Conservation (phyloP, 2,888 invertebrate genomes). For the Caenorhabditis drosophilae region DNA sequence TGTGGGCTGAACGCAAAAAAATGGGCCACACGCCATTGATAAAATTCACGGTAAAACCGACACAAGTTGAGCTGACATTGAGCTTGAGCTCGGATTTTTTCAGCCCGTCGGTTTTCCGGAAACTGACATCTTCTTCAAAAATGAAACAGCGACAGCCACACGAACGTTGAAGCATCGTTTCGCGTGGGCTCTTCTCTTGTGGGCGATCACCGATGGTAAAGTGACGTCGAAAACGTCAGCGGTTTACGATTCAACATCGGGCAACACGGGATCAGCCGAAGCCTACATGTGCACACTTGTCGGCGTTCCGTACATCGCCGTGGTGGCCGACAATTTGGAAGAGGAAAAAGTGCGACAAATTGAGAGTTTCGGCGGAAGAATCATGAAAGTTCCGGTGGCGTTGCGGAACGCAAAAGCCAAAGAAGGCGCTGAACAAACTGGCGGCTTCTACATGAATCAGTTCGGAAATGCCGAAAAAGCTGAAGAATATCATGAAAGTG, state of each 20-base stretch:
- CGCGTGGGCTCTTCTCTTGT: constrained; percentile 60
- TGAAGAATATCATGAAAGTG: constrained; percentile 62
- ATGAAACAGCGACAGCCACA: constrained; percentile 54
- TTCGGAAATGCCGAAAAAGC: constrained; percentile 62
- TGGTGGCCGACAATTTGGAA: constrained; percentile 59
- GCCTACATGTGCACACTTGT: constrained; percentile 60
- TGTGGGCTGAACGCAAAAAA: constrained; percentile 52
- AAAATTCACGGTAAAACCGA: constrained; percentile 30
- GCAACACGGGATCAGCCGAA: constrained; percentile 64
- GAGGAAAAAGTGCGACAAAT: constrained; percentile 56
- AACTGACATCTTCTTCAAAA: constrained; percentile 57
- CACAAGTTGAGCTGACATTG: too few relatives aligned
- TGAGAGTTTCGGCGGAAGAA: constrained; percentile 48
- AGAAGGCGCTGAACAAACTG: constrained; percentile 42
- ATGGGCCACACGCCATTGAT: constrained; percentile 59
- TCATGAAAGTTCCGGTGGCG: constrained; percentile 43
- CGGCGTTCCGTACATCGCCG: constrained; percentile 54
- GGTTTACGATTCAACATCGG: constrained; percentile 61
- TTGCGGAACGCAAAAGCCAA: constrained; percentile 33
- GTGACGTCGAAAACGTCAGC: constrained; percentile 45
- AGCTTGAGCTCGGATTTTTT: too few relatives aligned
- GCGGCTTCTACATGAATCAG: constrained; percentile 61
- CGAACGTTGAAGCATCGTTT: constrained; percentile 61
- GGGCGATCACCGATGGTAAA: constrained; percentile 59
- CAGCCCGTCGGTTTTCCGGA: constrained; percentile 45